Evolutionary conservation across 2,888 invertebrate species (phyloP), one percentile per base, ranked within the genome.

Genomic region (Lingula anatina): DNA sequence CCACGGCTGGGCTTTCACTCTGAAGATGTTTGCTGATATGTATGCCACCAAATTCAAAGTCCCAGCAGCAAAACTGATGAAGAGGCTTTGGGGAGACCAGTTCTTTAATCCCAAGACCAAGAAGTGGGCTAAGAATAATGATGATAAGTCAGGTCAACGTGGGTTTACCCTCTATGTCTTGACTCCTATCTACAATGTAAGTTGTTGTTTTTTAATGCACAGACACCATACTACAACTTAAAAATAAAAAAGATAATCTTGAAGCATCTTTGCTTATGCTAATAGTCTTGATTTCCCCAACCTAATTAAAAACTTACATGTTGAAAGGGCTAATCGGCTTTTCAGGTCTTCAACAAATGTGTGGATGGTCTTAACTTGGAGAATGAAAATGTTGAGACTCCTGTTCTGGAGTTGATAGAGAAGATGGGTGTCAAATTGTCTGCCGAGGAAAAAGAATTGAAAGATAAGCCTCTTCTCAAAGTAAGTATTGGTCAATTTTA

Each of bases 1-100:
- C 57, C 99, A 99, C 79, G 97, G 99, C 59, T 99, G 99, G 99
- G 99, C 97, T 45, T 99, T 99, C 81, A 99, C 99, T 57, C 85
- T 99, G 62, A 99, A 99, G 82, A 97, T 99, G 83, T 99, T 99
- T 82, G 83, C 97, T 43, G 96, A 97, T 81, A 93, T 99, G 89
- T 99, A 99, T 77, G 89, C 95, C 28, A 90, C 90, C 76, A 99
- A 97, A 81, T 99, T 99, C 85, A 94, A 95, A 82, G 66, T 65
- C 18, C 68, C 96, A 79, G 87, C 88, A 45, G 89, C 88, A 64
- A 97, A 97, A 79, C 86, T 99, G 71, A 99, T 99, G 97, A 94
- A 90, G 64, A 75, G 80, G 55, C 66, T 83, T 39, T 99, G 99
- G 99, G 99, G 99, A 72, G 97, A 99, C 80, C 95, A 95, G 80